Evolutionary conservation across 2,113 vertebrate genomes (phyloP), one percentile per base, ranked within the genome.

Genomic region (Mohoua ochrocephala): DNA sequence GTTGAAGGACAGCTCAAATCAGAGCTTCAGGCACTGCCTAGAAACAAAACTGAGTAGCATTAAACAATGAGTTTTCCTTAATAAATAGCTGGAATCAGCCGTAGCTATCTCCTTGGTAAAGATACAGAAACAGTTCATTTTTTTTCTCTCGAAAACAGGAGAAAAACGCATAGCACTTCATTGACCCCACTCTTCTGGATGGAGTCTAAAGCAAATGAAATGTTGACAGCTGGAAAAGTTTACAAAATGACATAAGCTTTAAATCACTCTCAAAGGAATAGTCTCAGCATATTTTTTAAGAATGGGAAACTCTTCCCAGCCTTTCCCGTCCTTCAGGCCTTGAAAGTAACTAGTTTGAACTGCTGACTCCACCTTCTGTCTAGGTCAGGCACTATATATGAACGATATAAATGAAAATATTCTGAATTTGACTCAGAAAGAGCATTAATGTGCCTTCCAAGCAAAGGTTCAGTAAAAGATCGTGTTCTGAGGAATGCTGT

Each of bases 251-350:
- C 91, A 60, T 96, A 94, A 94, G 88, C 87, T 96, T 96, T 86
- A 96, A 92, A 93, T 91, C 41, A 65, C 73, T 96, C 96, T 80
- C 86, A 31, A 61, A 84, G 95, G 95, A 96, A 75, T 81, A 65
- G 74, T 52, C 84, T 82, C 60, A 79, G 88, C 95, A 82, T 95
- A 79, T 95, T 96, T 97, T 97, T 96, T 95, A 96, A 96, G 96
- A 96, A 96, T 96, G 94, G 86, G 86, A 95, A 93, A 50, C 69
- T 93, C 92, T 94, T 96, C 95, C 49, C 95, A 95, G 80, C 64
- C 73, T 91, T 91, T 75, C 19, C 67, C 61, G 85, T 83, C 68
- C 80, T 77, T 79, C 56, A 53, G 28, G 44, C 71, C 56, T 90
- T 67, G 82, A 60, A 88, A 90, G 47, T 53, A 77, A 33, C 53